Conservation (phyloP, 2,113 vertebrate genomes). For the Antechinus stuartii region DNA sequence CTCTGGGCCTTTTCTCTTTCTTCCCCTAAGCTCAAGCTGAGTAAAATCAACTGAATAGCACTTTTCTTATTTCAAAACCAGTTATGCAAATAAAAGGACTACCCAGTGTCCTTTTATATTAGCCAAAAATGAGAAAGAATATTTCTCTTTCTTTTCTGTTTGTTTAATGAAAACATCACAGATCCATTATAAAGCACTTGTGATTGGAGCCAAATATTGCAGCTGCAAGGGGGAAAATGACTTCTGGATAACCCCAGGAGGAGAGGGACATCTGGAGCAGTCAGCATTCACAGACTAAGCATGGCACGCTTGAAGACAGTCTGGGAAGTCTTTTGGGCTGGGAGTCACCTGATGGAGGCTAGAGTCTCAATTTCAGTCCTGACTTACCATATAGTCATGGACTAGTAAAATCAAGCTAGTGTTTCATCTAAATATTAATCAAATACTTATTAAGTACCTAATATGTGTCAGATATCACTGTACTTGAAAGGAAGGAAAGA, state of each 20-base stretch:
- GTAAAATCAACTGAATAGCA: not conserved
- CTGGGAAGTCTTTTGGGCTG: not conserved
- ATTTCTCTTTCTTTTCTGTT: not conserved
- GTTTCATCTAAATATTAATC: not conserved
- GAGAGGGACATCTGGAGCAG: not conserved
- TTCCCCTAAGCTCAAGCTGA: not conserved
- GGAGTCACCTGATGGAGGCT: not conserved
- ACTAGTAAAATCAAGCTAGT: not conserved
- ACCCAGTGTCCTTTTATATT: not conserved
- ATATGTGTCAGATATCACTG: not conserved
- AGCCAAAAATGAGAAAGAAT: conserved; percentile 14
- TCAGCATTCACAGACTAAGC: not conserved
- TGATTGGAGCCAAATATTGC: conserved; percentile 2
- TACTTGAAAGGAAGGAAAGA: not conserved
- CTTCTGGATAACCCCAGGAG: conserved; percentile 6
- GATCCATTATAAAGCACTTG: not conserved
- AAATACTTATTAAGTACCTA: not conserved
- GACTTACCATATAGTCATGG: not conserved
- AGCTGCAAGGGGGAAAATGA: not conserved
- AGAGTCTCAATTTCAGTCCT: not conserved
- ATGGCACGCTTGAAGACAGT: not conserved
- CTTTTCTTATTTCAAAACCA: conserved; percentile 1
- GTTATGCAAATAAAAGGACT: conserved; percentile 3
- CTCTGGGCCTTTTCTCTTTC: not conserved
- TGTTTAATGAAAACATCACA: conserved; percentile 9